Conservation (phyloP, 1,140 invertebrate genomes). For the Caerostris extrusa region DNA sequence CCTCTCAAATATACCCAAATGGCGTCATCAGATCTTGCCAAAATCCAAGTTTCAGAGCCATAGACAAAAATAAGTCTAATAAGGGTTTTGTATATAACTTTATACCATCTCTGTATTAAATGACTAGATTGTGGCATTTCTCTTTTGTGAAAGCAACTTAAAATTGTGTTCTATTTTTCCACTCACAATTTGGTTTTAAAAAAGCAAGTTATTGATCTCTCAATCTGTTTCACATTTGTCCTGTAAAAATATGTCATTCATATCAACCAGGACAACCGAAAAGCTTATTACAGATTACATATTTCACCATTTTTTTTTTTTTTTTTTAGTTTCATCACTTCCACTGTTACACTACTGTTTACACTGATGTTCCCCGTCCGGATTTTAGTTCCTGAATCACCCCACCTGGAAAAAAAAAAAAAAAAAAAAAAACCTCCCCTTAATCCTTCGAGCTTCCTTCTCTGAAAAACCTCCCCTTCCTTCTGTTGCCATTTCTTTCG, state of each 20-base stretch:
- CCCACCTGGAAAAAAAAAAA: constrained; percentile 42
- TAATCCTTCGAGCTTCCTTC: constrained; percentile 48
- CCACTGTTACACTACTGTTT: constrained; percentile 1
- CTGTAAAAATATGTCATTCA: background rate
- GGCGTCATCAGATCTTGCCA: too few relatives aligned
- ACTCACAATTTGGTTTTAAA: too few relatives aligned
- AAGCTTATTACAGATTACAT: background rate
- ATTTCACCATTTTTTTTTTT: background rate
- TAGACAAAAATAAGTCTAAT: too few relatives aligned
- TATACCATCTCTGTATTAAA: too few relatives aligned
- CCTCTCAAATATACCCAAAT: too few relatives aligned
- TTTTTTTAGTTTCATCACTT: background rate
- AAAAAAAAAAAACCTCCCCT: constrained; percentile 30
- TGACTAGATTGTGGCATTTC: too few relatives aligned
- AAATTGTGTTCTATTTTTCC: too few relatives aligned
- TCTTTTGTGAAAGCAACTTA: too few relatives aligned
- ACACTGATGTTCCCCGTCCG: background rate
- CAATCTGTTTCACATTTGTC: too few relatives aligned
- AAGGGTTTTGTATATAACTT: too few relatives aligned
- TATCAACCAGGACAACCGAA: background rate
- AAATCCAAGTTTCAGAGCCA: too few relatives aligned
- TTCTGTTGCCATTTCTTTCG: constrained; percentile 48
- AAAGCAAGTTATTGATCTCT: too few relatives aligned
- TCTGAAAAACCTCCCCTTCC: constrained; percentile 21
- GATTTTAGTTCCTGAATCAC: constrained; percentile 48